Evolutionary conservation across 1,140 invertebrate genomes (phyloP).

Genomic region (Drosophila guanche): DNA sequence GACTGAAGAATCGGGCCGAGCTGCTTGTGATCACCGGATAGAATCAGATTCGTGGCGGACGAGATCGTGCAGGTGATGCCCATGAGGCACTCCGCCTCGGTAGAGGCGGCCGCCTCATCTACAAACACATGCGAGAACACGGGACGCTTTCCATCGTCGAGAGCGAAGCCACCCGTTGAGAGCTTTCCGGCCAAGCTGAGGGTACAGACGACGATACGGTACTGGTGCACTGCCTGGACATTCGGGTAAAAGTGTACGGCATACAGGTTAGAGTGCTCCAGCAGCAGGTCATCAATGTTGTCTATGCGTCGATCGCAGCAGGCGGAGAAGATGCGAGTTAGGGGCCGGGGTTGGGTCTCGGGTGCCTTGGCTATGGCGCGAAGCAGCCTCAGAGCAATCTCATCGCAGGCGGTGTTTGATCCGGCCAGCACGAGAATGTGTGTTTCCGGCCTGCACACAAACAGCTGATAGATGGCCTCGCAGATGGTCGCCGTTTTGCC

Average conservation of each 20-base stretch:
- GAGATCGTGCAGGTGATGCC: slow-evolving; percentile 85
- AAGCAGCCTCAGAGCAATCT: slow-evolving; percentile 86
- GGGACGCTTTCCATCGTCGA: slow-evolving; percentile 78
- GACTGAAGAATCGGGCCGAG: slow-evolving; percentile 90
- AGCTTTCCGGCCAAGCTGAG: slow-evolving; percentile 85
- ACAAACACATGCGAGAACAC: slow-evolving; percentile 91
- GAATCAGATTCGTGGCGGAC: slow-evolving; percentile 85
- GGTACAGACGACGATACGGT: slow-evolving; percentile 68
- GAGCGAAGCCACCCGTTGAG: slow-evolving; percentile 86
- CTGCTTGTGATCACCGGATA: slow-evolving; percentile 94
- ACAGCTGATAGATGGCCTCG: slow-evolving; percentile 87
- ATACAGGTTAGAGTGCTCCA: slow-evolving; percentile 77
- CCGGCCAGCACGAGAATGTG: slow-evolving; percentile 88
- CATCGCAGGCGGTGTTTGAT: slow-evolving; percentile 91
- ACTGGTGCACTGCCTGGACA: slow-evolving; percentile 70
- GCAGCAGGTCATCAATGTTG: slow-evolving; percentile 70
- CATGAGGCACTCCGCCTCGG: slow-evolving; percentile 90
- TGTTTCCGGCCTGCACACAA: slow-evolving; percentile 80
- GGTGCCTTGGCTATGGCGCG: slow-evolving; percentile 69
- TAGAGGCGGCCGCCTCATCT: slow-evolving; percentile 93
- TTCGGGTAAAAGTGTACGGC: slow-evolving; percentile 69
- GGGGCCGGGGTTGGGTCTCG: slow-evolving; percentile 33
- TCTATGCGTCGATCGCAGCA: slow-evolving; percentile 82
- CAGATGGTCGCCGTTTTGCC: slow-evolving; percentile 92
- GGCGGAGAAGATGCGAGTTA: slow-evolving; percentile 84